Base-by-base conservation (phyloP, 1,140 invertebrate genomes). In the Polyergus mexicanus region DNA sequence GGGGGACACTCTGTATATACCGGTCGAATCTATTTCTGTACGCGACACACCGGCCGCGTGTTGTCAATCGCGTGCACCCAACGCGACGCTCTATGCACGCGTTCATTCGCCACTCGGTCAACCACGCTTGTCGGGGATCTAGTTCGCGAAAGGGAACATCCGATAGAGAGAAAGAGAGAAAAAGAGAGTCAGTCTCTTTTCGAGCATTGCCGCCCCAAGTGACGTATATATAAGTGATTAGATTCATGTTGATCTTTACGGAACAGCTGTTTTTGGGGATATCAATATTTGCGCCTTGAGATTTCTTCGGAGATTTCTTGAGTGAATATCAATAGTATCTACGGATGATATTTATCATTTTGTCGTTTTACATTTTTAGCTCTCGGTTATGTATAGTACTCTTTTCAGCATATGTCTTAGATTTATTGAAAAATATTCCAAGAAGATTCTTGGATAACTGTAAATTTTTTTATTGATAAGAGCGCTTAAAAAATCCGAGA, bases 21-120 rank as follows among this genome's bases (percentile, higher is more conserved):
- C 65, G 77, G 77, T 80, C 77, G 77, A 69, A 69, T 80, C 63
- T 69, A 80, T 80, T 80, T 80, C 77, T 80, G 77, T 66, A 35
- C 10, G 22, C 25, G 47, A 51, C 47, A 47, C 44, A 51, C 41
- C 22, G 38, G 41, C 51, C 63, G 77, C 68, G 25, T 38, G 77
- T 56, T 80, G 63, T 80, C 77, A 80, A 80, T 80, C 77, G 77
- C 77, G 63, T 80, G 77, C 63, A 69, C 47, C 47, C 13, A 66
- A 22, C 22, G 58, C 58, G 38, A 51, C 13, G 16, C 4, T 16
- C 4, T 63, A 25, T 28, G 58, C 74, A 77, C 75, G 75, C 75
- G 75, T 41, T 75, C 72, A 25, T 51, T 58, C 71, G 54, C 35
- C 54, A 47, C 77, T 69, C 77, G 63, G 63, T 69, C 32, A 76